A percentile compares a stretch with the other conserved stretches of the same genome.
These are phyloP conservation scores for Ennomos quercinarius DNA, from an alignment of 2,888 invertebrate species.

Conservation along the genomic window DNA sequence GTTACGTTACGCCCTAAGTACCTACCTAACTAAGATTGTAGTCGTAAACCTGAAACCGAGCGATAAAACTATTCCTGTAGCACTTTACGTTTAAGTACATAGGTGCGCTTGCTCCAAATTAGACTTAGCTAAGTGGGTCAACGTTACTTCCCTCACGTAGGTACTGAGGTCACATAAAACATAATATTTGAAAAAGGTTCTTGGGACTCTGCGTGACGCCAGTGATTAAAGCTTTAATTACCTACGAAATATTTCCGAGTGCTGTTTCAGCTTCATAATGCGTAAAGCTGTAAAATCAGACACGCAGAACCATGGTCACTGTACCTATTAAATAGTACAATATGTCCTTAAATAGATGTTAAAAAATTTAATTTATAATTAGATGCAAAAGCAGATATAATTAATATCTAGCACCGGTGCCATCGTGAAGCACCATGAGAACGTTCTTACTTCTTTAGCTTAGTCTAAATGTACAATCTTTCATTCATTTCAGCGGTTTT, in stretches of 20 bases:
- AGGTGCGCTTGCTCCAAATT: background rate
- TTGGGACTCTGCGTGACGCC: conserved; percentile 25
- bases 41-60: conserved; percentile 7
- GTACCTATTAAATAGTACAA: background rate
- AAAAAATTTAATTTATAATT: too few species aligned
- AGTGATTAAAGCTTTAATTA: conserved; percentile 23
- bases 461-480: too few species aligned
- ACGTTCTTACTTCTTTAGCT: too few species aligned
- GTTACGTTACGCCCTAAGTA: too few species aligned
- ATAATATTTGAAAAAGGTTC: conserved; percentile 12
- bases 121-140: conserved; percentile 6
- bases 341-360: too few species aligned
- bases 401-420: too few species aligned
- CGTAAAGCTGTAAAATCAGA: conserved; percentile 26
- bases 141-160: conserved; percentile 8
- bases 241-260: conserved; percentile 19
- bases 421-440: too few species aligned
- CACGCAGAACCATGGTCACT: conserved; percentile 28
- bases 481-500: too few species aligned
- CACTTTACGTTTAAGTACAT: conserved; percentile 5
- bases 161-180: conserved; percentile 12
- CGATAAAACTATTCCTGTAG: conserved; percentile 14
- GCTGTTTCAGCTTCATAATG: conserved; percentile 15
- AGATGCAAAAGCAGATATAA: too few species aligned
- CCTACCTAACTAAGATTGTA: too few species aligned